A percentile compares a stretch with the other conserved stretches of the same genome.
Conservation (phyloP, 2,797 vertebrate genomes). For the Pipistrellus kuhlii region DNA sequence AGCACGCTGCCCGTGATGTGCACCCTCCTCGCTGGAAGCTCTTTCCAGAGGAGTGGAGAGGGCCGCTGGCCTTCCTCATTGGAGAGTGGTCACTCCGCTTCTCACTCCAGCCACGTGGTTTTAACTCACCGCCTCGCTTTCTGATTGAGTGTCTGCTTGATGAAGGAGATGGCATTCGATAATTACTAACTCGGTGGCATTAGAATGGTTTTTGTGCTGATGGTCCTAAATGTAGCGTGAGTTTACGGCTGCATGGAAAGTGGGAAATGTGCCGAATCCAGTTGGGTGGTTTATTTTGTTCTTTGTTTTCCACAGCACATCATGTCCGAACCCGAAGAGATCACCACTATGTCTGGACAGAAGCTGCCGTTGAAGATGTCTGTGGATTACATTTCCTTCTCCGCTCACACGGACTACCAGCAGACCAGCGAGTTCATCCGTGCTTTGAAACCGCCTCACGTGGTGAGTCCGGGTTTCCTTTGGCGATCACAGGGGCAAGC, state of each 20-base stretch:
- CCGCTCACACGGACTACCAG: background rate
- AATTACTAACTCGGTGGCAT: background rate
- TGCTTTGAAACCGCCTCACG: background rate
- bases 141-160: background rate
- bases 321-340: background rate
- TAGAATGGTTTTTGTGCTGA: background rate
- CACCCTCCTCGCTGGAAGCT: background rate
- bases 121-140: background rate
- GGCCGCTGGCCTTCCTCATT: background rate
- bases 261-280: background rate
- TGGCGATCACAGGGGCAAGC: fast-evolving
- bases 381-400: background rate
- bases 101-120: too few species aligned
- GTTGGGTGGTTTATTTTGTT: conserved; percentile 40
- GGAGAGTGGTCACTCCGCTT: background rate
- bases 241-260: background rate
- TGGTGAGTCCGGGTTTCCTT: conserved; percentile 86
- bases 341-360: background rate
- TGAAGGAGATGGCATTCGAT: background rate
- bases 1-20: background rate
- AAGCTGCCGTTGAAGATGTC: background rate
- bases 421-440: background rate
- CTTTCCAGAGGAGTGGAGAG: background rate
- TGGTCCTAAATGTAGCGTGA: background rate
- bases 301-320: conserved; percentile 79